phyloP scores from a whole-genome alignment of 1,140 invertebrate genomes.

The Oryctes rhinoceros region DNA sequence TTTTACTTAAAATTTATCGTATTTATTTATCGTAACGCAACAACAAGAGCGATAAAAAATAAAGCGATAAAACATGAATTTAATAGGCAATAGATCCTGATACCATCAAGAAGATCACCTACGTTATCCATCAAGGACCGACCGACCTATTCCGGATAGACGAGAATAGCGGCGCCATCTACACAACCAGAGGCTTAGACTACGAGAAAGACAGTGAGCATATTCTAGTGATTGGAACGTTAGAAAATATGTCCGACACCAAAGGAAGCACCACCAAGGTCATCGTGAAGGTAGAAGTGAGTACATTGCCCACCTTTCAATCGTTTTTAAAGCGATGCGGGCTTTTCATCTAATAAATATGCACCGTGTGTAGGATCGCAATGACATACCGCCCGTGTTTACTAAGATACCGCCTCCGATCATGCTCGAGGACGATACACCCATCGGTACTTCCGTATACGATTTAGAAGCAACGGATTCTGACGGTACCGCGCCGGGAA shows the following conservation, averaged over 20 bases:
- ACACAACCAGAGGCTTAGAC: constrained; percentile 78
- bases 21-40: too few relatives aligned
- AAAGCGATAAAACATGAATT: neutral
- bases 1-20: too few relatives aligned
- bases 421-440: constrained; percentile 81
- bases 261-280: constrained; percentile 79
- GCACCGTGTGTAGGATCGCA: constrained; percentile 67
- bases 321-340: neutral
- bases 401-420: constrained; percentile 81
- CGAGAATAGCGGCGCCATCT: constrained; percentile 77
- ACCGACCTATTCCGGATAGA: constrained; percentile 85
- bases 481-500: constrained; percentile 83
- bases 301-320: constrained; percentile 41
- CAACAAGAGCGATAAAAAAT: too few relatives aligned
- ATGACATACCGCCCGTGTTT: constrained; percentile 87
- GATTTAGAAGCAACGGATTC: constrained; percentile 81
- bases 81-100: constrained; percentile 79
- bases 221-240: constrained; percentile 79
- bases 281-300: constrained; percentile 79
- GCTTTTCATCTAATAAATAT: constrained; percentile 56
- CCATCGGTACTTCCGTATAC: constrained; percentile 81
- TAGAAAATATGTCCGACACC: constrained; percentile 77
- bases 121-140: constrained; percentile 82
- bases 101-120: constrained; percentile 81
- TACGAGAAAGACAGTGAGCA: constrained; percentile 79